Conservation (phyloP, 2,888 invertebrate species). For the Agrochola macilenta region DNA sequence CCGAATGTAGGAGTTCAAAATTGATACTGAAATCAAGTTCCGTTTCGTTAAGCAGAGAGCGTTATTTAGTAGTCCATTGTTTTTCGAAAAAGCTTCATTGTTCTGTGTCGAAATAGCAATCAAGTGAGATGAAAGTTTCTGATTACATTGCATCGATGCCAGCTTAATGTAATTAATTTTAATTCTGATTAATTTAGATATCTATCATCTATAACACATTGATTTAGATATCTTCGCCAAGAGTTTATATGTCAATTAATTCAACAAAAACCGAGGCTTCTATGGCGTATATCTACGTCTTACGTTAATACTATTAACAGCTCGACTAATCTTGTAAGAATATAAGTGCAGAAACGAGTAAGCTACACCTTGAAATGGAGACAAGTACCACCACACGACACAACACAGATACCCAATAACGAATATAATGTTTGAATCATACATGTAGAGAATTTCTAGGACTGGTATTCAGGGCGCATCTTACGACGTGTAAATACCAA, state of each 20-base stretch:
- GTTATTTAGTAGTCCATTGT: conserved; percentile 79
- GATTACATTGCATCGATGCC: conserved; percentile 45
- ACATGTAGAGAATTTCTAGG: conserved; percentile 61
- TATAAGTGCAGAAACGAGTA: conserved; percentile 30
- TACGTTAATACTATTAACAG: conserved; percentile 16
- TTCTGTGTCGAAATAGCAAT: conserved; percentile 69
- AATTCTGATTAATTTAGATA: conserved; percentile 6
- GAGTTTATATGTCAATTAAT: conserved; percentile 2
- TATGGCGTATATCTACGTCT: conserved; percentile 18
- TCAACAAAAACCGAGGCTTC: conserved; percentile 2
- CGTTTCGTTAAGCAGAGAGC: conserved; percentile 76
- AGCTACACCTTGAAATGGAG: conserved; percentile 27
- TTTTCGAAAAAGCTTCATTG: conserved; percentile 75
- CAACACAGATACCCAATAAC: conserved; percentile 23
- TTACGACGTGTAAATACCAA: conserved; percentile 70
- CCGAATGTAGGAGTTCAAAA: conserved; percentile 80
- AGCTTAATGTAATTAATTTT: conserved; percentile 43
- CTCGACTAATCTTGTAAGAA: conserved; percentile 18
- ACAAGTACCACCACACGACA: conserved; percentile 9
- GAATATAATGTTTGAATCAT: conserved; percentile 21
- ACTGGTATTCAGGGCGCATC: conserved; percentile 72
- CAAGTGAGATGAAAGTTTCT: conserved; percentile 52
- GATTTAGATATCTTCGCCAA: not conserved
- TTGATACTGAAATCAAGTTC: conserved; percentile 78
- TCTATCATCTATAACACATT: no score